Conservation (phyloP, 2,888 invertebrate species). For the Cremastinae sp. region DNA sequence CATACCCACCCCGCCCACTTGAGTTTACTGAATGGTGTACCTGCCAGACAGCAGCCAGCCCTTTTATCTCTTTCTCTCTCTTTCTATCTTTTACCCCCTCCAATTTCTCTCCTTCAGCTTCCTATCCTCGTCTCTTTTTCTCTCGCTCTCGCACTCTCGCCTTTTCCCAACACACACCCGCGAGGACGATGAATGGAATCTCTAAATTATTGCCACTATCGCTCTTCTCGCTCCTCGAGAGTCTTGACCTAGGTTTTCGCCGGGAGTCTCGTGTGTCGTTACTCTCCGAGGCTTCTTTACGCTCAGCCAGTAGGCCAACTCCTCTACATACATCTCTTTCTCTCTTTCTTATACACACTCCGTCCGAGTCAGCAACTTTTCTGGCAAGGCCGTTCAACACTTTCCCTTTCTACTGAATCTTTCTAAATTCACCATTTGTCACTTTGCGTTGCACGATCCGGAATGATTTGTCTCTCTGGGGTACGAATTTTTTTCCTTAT, state of each 20-base stretch:
- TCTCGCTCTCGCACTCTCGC: conserved; percentile 39
- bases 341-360: not conserved
- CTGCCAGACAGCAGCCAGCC: conserved; percentile 61
- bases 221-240: conserved; percentile 60
- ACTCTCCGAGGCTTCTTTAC: conserved; percentile 34
- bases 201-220: conserved; percentile 68
- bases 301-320: conserved; percentile 40
- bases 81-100: conserved; percentile 49
- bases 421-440: conserved; percentile 9
- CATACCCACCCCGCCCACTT: conserved; percentile 60
- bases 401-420: conserved; percentile 25
- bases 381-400: conserved; percentile 27
- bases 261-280: conserved; percentile 41
- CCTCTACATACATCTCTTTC: conserved; percentile 4
- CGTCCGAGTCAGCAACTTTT: conserved; percentile 19
- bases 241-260: conserved; percentile 68
- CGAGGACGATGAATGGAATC: conserved; percentile 67
- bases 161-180: conserved; percentile 49
- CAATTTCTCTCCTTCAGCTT: conserved; percentile 33
- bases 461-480: not conserved
- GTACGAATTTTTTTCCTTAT: not conserved
- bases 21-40: conserved; percentile 58
- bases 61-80: conserved; percentile 54
- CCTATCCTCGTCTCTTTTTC: conserved; percentile 35
- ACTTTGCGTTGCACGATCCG: not conserved